Conservation (phyloP, 2,888 invertebrate genomes). For the Lasioglossum marginatum region DNA sequence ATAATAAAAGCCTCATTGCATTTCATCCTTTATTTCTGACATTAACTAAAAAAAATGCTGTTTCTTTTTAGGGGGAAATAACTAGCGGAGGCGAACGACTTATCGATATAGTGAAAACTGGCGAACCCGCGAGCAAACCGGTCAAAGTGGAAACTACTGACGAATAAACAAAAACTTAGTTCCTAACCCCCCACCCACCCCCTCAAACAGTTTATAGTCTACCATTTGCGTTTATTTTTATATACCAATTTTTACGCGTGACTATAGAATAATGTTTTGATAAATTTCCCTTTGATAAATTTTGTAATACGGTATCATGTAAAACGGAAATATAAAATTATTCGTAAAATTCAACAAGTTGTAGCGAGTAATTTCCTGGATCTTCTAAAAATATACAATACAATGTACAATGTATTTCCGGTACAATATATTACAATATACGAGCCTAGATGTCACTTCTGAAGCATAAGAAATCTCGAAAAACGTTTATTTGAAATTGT, state of each 20-base stretch:
- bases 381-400: not conserved
- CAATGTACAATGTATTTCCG: not conserved
- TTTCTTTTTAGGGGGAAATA: slow-evolving; percentile 67
- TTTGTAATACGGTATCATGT: slow-evolving; percentile 15
- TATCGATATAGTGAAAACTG: slow-evolving; percentile 80
- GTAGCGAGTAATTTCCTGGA: not conserved
- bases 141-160: slow-evolving; percentile 61
- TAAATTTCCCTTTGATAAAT: not conserved
- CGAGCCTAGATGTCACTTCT: not conserved
- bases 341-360: not conserved
- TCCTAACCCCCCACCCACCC: not conserved
- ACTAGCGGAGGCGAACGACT: slow-evolving; percentile 75
- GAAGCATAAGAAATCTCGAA: not conserved
- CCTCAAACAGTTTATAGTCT: not conserved
- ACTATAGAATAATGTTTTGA: not conserved
- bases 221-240: slow-evolving; percentile 21
- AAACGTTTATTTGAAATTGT: not conserved
- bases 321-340: not conserved
- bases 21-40: not conserved
- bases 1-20: slow-evolving; percentile 43
- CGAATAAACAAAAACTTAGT: slow-evolving; percentile 22
- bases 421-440: not conserved
- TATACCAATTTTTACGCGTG: not conserved
- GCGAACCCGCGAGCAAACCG: slow-evolving; percentile 76
- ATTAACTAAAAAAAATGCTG: not conserved